A percentile compares a stretch with the other conserved stretches of the same genome.
Conservation (phyloP, 2,888 invertebrate genomes). For the Andrena fulva region DNA sequence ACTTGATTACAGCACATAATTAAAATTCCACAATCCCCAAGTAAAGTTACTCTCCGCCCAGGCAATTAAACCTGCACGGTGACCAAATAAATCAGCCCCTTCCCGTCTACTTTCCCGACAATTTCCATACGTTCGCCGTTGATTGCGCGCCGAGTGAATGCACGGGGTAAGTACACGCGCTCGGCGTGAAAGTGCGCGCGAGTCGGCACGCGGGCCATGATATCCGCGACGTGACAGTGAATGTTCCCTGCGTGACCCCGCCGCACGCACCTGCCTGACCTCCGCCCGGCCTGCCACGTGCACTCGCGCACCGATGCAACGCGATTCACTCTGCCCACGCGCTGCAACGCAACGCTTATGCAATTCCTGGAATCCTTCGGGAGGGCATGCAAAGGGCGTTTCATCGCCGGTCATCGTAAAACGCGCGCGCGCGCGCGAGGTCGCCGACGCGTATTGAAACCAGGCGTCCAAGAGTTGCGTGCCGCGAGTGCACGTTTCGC, state of each 20-base stretch:
- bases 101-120: background rate
- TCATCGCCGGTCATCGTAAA: constrained; percentile 51
- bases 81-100: background rate
- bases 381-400: constrained; percentile 58
- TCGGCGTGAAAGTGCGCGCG: constrained; percentile 67
- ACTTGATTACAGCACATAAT: constrained; percentile 20
- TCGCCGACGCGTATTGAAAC: constrained; percentile 16
- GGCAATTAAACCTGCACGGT: background rate
- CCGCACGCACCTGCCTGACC: constrained; percentile 83
- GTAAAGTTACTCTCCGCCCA: constrained; percentile 3
- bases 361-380: constrained; percentile 71
- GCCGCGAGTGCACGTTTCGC: background rate
- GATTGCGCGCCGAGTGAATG: constrained; percentile 10
- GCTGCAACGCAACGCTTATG: constrained; percentile 74
- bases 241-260: constrained; percentile 77
- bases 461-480: background rate
- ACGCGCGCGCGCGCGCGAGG: constrained; percentile 29
- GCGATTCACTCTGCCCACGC: constrained; percentile 75
- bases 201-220: constrained; percentile 58
- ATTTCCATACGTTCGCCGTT: background rate
- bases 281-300: constrained; percentile 69
- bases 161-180: constrained; percentile 20
- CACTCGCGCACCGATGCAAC: constrained; percentile 56
- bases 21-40: constrained; percentile 14
- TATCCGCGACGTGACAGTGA: constrained; percentile 72